Percentiles rank a stretch among this genome's conserved stretches.
Evolutionary conservation across 2,888 invertebrate genomes (phyloP).

Genomic region (Xylocampa areola): DNA sequence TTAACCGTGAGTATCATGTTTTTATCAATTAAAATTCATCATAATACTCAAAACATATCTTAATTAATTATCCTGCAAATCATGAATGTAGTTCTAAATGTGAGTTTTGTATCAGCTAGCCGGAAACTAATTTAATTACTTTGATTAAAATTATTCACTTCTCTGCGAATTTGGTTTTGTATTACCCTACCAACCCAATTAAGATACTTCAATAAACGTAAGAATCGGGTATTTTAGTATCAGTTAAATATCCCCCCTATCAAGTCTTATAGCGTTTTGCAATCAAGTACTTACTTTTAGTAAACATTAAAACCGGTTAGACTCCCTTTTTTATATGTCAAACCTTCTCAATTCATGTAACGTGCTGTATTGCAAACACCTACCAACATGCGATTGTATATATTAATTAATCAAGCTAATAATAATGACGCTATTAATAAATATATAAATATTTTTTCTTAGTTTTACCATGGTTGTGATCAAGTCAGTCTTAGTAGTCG

Average conservation of each 20-base stretch:
- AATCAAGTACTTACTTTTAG: constrained; percentile 16
- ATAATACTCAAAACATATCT: not conserved
- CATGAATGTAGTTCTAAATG: constrained; percentile 2
- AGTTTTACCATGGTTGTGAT: constrained; percentile 89
- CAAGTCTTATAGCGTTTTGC: no score
- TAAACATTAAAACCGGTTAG: constrained; percentile 39
- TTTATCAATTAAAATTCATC: constrained; percentile 8
- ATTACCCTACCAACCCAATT: constrained; percentile 1
- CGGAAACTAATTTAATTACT: constrained; percentile 1
- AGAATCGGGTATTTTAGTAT: no score
- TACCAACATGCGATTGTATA: constrained; percentile 1
- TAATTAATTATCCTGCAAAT: not conserved
- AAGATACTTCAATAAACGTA: not conserved
- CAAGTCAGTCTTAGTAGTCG: constrained; percentile 96
- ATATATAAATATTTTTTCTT: constrained; percentile 2
- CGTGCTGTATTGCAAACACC: not conserved
- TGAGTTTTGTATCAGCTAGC: constrained; percentile 3
- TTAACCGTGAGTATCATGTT: constrained; percentile 38
- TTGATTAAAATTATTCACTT: constrained; percentile 14
- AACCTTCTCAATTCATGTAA: constrained; percentile 9
- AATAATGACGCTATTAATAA: not conserved
- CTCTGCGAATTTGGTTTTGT: constrained; percentile 8
- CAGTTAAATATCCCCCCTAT: no score
- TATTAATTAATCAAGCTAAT: not conserved
- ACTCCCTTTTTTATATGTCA: constrained; percentile 4